Evolutionary conservation across 1,140 invertebrate genomes (phyloP), one percentile per base, ranked within the genome.

Genomic region (Magallana gigas): DNA sequence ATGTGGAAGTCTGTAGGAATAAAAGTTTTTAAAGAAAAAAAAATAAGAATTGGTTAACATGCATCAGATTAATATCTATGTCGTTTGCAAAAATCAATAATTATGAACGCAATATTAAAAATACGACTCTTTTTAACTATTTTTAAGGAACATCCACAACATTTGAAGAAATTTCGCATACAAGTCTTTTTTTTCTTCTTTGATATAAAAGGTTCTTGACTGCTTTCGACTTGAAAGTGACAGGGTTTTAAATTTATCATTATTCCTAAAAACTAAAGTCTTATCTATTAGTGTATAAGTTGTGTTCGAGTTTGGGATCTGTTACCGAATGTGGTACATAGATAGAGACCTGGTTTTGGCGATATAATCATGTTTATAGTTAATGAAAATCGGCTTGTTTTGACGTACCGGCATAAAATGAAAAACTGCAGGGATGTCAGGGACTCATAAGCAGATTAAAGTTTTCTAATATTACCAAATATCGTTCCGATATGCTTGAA

Each of bases 401-500:
- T 80, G 36, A 76, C 58, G 36, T 68, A 59, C 85, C 5, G 36
- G 0, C 36, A 48, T 4, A 48, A 48, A 48, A 48, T 80, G 8
- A 12, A 18, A 29, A 48, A 5, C 18, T 36, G 3, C 6, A 5
- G 48, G 29, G 48, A 29, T 56, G 23, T 48, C 14, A 1, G 14
- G 23, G 9, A 80, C n/a, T 5, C 36, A 4, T 48, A 48, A 48
- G 12, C 8, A 29, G 23, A 48, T 36, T 80, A 1, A 56, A 14
- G 16, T 18, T 9, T 14, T 48, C 29, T 80, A 16, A 84, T 18
- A 57, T 59, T 84, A 84, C 83, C 58, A 84, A 29, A 60, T 57
- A 60, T 84, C 60, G n/a, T 7, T 84, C 12, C 29, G 57, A 3
- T 29, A n/a, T 86, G 16, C 98, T 98, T 91, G 97, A 98, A 94